Conservation (phyloP, 2,888 invertebrate genomes). For the Eueremaeus valkanovi region DNA sequence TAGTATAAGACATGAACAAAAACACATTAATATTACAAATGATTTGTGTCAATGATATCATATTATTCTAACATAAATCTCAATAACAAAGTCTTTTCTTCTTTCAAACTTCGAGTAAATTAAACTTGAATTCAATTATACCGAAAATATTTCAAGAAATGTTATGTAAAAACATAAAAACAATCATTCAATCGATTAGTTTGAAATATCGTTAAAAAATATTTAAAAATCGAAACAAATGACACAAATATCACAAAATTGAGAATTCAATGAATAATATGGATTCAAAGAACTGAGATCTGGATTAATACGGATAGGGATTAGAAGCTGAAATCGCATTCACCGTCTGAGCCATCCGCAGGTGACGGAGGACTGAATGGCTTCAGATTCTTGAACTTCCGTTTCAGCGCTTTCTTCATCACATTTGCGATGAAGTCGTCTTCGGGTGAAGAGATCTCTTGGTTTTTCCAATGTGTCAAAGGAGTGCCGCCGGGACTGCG, state of each 20-base stretch:
- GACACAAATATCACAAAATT: background rate
- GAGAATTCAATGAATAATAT: background rate
- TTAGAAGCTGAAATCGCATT: slow-evolving; percentile 14
- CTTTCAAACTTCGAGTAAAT: background rate
- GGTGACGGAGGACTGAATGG: slow-evolving; percentile 16
- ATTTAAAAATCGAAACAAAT: background rate
- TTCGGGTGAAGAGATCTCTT: slow-evolving; percentile 15
- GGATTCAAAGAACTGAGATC: background rate
- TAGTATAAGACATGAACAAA: too few species aligned
- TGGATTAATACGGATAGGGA: background rate
- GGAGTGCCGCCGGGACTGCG: slow-evolving; percentile 26
- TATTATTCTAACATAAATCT: background rate
- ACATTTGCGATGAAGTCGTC: background rate
- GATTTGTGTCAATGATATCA: background rate
- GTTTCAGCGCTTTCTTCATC: slow-evolving; percentile 4
- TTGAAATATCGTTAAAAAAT: background rate
- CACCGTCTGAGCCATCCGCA: background rate
- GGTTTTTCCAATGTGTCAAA: slow-evolving; percentile 3
- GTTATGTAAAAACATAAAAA: background rate
- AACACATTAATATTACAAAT: too few species aligned
- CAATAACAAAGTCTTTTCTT: background rate
- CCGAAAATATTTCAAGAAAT: background rate
- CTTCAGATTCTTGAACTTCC: background rate
- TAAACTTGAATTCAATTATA: background rate
- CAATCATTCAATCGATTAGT: background rate